Conservation (phyloP, 2,888 invertebrate genomes). For the Blera fallax region DNA sequence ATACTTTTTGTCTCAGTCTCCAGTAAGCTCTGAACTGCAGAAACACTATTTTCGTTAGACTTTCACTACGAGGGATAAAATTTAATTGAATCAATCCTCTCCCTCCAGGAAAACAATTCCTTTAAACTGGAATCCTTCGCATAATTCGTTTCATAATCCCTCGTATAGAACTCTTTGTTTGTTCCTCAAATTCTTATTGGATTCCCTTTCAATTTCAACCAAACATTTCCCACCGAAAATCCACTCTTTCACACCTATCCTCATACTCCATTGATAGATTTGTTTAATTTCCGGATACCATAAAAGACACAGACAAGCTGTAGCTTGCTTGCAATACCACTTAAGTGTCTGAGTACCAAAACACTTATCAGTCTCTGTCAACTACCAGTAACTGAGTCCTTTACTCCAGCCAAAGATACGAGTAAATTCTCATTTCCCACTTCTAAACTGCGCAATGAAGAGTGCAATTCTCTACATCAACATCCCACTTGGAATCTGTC, state of each 20-base stretch:
- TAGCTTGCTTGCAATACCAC: constrained; percentile 34
- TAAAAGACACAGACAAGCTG: constrained; percentile 38
- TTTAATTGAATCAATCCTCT: too few species aligned
- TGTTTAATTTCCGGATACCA: constrained; percentile 57
- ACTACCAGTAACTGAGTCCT: constrained; percentile 44
- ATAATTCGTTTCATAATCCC: not conserved
- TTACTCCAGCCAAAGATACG: too few species aligned
- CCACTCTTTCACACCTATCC: not conserved
- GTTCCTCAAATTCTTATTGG: not conserved
- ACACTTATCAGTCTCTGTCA: constrained; percentile 58
- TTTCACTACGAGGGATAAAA: too few species aligned
- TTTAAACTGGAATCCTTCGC: too few species aligned
- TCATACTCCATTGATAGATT: constrained; percentile 17
- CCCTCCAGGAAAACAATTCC: too few species aligned
- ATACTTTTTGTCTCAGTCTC: too few species aligned
- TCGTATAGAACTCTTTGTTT: too few species aligned
- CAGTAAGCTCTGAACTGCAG: too few species aligned
- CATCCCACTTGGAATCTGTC: constrained; percentile 54
- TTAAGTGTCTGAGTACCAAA: constrained; percentile 50
- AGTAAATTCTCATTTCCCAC: not conserved
- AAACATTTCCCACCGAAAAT: constrained; percentile 18
- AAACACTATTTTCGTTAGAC: too few species aligned
- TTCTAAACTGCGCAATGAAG: constrained; percentile 46
- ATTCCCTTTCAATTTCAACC: not conserved
- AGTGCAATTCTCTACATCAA: constrained; percentile 52